Percentiles rank a stretch among this genome's conserved stretches.
Evolutionary conservation across 2,113 vertebrate species (phyloP).

Genomic region (Manacus vitellinus): DNA sequence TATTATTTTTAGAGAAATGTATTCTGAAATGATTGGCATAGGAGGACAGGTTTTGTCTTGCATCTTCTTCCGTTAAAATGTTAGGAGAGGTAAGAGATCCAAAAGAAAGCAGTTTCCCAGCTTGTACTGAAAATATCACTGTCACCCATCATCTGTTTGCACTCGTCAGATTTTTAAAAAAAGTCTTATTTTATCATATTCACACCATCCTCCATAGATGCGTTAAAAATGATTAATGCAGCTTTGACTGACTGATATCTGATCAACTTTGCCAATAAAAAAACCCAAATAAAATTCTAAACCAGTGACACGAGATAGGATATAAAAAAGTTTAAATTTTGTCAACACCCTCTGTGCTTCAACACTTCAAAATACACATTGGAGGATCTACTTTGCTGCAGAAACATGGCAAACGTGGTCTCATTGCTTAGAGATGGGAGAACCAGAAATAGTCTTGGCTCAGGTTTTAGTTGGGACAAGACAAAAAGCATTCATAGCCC

Average conservation of each 20-base stretch:
- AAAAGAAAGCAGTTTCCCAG: conserved; percentile 80
- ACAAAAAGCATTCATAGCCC: neutral
- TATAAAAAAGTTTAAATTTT: conserved; percentile 53
- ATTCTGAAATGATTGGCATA: conserved; percentile 75
- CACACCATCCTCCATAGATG: conserved; percentile 76
- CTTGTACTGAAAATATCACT: conserved; percentile 84
- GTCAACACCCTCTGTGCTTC: conserved; percentile 33
- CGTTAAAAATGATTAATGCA: conserved; percentile 80
- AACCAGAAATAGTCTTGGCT: conserved; percentile 42
- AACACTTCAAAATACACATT: neutral
- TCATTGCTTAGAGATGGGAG: neutral
- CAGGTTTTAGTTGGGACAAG: neutral
- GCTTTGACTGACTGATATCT: conserved; percentile 73
- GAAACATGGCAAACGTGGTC: neutral
- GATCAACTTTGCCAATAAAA: conserved; percentile 69
- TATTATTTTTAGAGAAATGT: conserved; percentile 76
- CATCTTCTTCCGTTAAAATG: conserved; percentile 74
- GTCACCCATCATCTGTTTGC: conserved; percentile 82
- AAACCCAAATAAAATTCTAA: conserved; percentile 48
- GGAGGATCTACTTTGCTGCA: neutral
- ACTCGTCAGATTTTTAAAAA: conserved; percentile 75
- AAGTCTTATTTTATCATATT: conserved; percentile 80
- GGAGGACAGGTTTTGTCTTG: conserved; percentile 78
- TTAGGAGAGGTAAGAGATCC: conserved; percentile 76
- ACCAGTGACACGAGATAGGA: conserved; percentile 29